These are phyloP conservation scores for Andrena bicolor DNA, from an alignment of 2,888 invertebrate genomes.

Conservation along the genomic window DNA sequence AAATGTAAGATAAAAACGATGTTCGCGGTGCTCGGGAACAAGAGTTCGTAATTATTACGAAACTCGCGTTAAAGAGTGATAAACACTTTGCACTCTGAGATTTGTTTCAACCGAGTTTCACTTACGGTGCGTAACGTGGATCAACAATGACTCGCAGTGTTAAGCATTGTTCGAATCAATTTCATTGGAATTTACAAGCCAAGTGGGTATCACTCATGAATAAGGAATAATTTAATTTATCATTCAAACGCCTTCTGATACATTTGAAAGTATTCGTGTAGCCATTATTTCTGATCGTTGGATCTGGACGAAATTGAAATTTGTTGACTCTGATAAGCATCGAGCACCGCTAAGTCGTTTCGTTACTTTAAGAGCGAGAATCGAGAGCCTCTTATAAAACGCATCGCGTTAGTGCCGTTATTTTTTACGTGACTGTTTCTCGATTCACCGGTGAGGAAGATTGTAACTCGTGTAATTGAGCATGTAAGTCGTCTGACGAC, in stretches of 20 bases:
- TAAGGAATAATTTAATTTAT: too few species aligned
- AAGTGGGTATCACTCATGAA: too few species aligned
- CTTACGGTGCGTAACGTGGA: too few species aligned
- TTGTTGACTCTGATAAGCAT: neutral
- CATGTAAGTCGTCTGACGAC: conserved; percentile 66
- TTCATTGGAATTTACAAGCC: too few species aligned
- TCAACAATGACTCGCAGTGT: too few species aligned
- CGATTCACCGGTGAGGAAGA: conserved; percentile 62
- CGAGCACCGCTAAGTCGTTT: conserved; percentile 23
- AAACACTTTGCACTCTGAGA: too few species aligned
- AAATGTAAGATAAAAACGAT: conserved; percentile 55
- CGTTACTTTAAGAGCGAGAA: conserved; percentile 48
- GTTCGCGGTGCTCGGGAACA: conserved; percentile 33
- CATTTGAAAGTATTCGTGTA: too few species aligned
- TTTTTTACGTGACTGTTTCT: conserved; percentile 50
- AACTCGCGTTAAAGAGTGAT: neutral
- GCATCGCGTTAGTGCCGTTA: conserved; percentile 41
- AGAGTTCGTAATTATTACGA: neutral
- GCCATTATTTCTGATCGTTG: too few species aligned
- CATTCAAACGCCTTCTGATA: too few species aligned
- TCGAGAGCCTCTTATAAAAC: conserved; percentile 56
- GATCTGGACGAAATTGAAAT: too few species aligned
- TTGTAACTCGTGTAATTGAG: conserved; percentile 48
- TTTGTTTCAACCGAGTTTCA: too few species aligned
- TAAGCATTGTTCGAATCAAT: too few species aligned